A percentile compares a stretch with the other conserved stretches of the same genome.
phyloP scores from a whole-genome alignment of 2,797 vertebrate genomes.

The Macropus fuliginosus region DNA sequence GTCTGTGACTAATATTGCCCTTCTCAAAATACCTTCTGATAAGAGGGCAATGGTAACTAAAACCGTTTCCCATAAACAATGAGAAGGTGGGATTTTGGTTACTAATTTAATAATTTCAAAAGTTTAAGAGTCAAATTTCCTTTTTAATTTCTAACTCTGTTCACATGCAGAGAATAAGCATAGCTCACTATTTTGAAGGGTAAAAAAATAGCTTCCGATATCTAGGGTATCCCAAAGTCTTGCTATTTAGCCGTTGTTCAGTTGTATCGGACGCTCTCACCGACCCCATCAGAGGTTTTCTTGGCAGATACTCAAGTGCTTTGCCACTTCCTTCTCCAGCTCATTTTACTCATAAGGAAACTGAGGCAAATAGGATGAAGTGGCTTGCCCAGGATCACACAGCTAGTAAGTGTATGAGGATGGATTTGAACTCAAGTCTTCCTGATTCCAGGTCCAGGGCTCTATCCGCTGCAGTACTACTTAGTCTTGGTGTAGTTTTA shows the following conservation, averaged over 20 bases:
- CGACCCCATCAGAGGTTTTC: not conserved
- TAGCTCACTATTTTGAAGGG: not conserved
- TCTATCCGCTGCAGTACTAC: not conserved
- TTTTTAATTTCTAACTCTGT: slow-evolving; percentile 43
- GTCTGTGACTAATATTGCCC: not conserved
- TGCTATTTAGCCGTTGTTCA: not conserved
- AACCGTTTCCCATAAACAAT: slow-evolving; percentile 7
- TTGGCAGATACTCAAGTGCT: not conserved
- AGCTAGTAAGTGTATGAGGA: not conserved
- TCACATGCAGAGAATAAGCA: not conserved
- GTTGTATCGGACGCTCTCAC: not conserved
- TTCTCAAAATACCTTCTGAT: not conserved
- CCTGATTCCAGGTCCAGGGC: not conserved
- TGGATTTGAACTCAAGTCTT: not conserved
- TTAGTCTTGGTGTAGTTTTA: not conserved
- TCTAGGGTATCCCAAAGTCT: not conserved
- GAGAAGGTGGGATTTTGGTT: not conserved
- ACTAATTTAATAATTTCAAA: slow-evolving; percentile 45
- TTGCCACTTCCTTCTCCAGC: not conserved
- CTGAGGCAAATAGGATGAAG: not conserved
- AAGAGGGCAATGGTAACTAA: not conserved
- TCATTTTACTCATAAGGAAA: not conserved
- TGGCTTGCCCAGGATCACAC: not conserved
- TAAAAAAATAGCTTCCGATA: not conserved
- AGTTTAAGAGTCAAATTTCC: slow-evolving; percentile 46